Evolutionary conservation across 2,888 invertebrate genomes (phyloP), one percentile per base, ranked within the genome.

Genomic region (Sisyra terminalis): DNA sequence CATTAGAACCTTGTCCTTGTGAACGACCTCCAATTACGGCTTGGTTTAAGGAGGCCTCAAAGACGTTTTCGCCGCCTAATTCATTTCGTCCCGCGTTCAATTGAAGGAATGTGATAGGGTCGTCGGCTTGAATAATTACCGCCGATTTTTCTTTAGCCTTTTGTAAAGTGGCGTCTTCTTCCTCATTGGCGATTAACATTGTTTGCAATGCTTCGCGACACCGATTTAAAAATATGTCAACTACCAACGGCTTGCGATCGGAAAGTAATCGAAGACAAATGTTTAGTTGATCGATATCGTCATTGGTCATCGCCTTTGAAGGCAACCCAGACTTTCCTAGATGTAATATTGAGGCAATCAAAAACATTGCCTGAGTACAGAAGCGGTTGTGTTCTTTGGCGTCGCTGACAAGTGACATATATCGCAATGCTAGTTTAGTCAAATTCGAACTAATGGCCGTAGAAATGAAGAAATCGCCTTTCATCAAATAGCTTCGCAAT

Each of bases 381-480:
- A 81, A 68, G 38, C 67, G 67, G 55, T 79, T 79, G 49, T 67
- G 70, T 46, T 57, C 56, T 36, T 50, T 53, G 43, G 60, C 53
- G 46, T 67, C 59, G 3, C 55, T 47, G 18, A 64, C 63, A 36
- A 72, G 52, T 16, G 67, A 59, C 13, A 69, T 64, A 54, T 73
- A 84, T 44, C 81, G 68, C 39, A 97, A 70, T 1, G 90, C 85
- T 53, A 98, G 65, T 66, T 97, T 97, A 32, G 88, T 80, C 41
- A 98, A 69, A 24, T 90, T 87, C 2, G 93, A 87, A 35, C 90
- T 86, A 14, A 97, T 67, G 34, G 92, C 80, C 10, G 96, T 92
- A 2, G 86, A 93, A 46, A 96, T 84, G 65, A 94, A 98, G 64
- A 93, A 93, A 57, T 98, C 93, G 2, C 96, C 96, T 50, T 86